These are phyloP conservation scores for Leptinotarsa lineolata DNA, from an alignment of 1,140 invertebrate genomes.

Conservation along the genomic window DNA sequence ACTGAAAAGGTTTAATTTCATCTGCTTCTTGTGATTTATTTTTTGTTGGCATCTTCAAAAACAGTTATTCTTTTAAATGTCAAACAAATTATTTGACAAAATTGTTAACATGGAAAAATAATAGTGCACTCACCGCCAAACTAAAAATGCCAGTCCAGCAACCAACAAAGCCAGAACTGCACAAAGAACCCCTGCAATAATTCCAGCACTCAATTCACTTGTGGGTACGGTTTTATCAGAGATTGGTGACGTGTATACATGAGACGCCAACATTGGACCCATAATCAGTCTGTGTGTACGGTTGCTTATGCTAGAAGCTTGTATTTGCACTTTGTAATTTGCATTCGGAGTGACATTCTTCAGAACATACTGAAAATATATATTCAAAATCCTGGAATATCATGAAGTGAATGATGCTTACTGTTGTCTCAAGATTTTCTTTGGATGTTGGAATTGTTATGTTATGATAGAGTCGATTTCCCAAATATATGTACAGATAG, in stretches of 20 bases:
- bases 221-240: slow-evolving; percentile 69
- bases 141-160: slow-evolving; percentile 70
- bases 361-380: slow-evolving; percentile 66
- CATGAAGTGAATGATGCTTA: slow-evolving; percentile 53
- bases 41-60: too few relatives aligned
- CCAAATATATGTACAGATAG: slow-evolving; percentile 73
- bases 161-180: slow-evolving; percentile 73
- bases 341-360: slow-evolving; percentile 75
- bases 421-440: slow-evolving; percentile 65
- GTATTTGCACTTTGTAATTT: slow-evolving; percentile 75
- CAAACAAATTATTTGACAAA: too few relatives aligned
- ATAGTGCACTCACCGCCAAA: slow-evolving; percentile 76
- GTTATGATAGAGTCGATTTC: slow-evolving; percentile 64
- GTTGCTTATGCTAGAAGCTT: slow-evolving; percentile 71
- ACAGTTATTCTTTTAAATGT: too few relatives aligned
- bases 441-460: slow-evolving; percentile 65
- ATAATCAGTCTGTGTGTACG: slow-evolving; percentile 68
- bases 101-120: background rate
- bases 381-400: background rate
- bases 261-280: slow-evolving; percentile 68
- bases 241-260: slow-evolving; percentile 68
- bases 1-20: too few relatives aligned
- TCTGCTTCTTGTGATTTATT: too few relatives aligned
- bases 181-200: slow-evolving; percentile 75
- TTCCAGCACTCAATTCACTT: slow-evolving; percentile 70